Conservation (phyloP, 2,888 invertebrate species). For the Nineta flava region DNA sequence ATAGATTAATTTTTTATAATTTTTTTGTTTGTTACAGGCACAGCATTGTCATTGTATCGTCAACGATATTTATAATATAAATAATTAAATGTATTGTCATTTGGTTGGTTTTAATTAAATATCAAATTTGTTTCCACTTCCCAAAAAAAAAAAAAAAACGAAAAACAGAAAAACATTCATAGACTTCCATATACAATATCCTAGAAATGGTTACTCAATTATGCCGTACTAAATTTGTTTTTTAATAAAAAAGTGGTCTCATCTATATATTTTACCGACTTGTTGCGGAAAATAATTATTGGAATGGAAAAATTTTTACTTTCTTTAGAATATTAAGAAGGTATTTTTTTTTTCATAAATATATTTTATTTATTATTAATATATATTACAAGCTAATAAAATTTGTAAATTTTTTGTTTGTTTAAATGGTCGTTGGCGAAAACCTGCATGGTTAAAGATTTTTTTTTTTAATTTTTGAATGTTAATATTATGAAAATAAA, state of each 20-base stretch:
- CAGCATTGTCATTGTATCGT: slow-evolving; percentile 3
- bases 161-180: not conserved
- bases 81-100: not conserved
- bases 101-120: not conserved
- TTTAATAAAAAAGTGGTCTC: too few relatives aligned
- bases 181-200: too few relatives aligned
- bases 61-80: slow-evolving; percentile 1
- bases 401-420: too few relatives aligned
- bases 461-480: not conserved
- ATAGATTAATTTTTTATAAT: not conserved
- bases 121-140: not conserved
- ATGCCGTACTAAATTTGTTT: too few relatives aligned
- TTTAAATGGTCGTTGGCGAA: not conserved
- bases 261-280: too few relatives aligned
- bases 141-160: not conserved
- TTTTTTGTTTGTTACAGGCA: slow-evolving; percentile 1
- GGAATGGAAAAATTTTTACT: too few relatives aligned
- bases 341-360: not conserved
- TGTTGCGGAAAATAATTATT: too few relatives aligned
- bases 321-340: not conserved
- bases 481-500: not conserved
- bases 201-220: too few relatives aligned
- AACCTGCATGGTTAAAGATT: not conserved
- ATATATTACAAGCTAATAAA: not conserved
- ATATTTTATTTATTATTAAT: not conserved